These are phyloP conservation scores for Brachypalpus laphriformis DNA, from an alignment of 2,888 invertebrate species.

Conservation along the genomic window DNA sequence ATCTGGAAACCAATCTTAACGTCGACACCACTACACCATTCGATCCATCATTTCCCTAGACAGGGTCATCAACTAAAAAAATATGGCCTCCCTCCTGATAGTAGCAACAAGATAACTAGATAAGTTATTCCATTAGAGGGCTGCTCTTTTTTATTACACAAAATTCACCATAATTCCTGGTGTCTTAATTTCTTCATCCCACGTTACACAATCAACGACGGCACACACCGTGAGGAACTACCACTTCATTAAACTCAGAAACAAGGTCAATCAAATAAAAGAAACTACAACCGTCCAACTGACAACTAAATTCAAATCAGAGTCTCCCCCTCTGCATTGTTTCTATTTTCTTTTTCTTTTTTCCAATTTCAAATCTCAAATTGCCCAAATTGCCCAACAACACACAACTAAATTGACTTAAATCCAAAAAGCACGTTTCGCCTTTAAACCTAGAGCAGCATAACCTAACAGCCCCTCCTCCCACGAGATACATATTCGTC, in stretches of 20 bases:
- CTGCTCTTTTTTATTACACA: background rate
- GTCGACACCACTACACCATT: slow-evolving; percentile 1
- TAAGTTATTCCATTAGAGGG: background rate
- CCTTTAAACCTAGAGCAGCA: background rate
- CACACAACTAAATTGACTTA: slow-evolving; percentile 41
- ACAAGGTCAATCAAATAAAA: slow-evolving; percentile 61
- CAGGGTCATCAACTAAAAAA: background rate
- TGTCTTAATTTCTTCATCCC: slow-evolving; percentile 24
- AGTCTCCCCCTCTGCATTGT: slow-evolving; percentile 24
- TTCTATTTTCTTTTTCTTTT: slow-evolving; percentile 8
- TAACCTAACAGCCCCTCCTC: background rate
- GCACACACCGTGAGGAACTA: slow-evolving; percentile 42
- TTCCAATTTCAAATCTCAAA: slow-evolving; percentile 48
- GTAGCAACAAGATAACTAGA: background rate
- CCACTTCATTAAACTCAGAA: slow-evolving; percentile 49
- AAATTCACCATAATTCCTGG: slow-evolving; percentile 6
- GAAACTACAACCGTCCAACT: slow-evolving; percentile 1
- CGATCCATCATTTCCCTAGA: slow-evolving; percentile 24
- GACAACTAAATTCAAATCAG: slow-evolving; percentile 43
- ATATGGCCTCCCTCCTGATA: background rate
- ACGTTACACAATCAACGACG: slow-evolving; percentile 22
- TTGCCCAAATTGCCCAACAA: slow-evolving; percentile 52
- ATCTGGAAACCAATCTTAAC: background rate
- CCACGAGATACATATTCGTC: slow-evolving; percentile 1
- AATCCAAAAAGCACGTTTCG: slow-evolving; percentile 43